Conservation (phyloP, 2,113 vertebrate species). For the Speoplatyrhinus poulsoni region DNA sequence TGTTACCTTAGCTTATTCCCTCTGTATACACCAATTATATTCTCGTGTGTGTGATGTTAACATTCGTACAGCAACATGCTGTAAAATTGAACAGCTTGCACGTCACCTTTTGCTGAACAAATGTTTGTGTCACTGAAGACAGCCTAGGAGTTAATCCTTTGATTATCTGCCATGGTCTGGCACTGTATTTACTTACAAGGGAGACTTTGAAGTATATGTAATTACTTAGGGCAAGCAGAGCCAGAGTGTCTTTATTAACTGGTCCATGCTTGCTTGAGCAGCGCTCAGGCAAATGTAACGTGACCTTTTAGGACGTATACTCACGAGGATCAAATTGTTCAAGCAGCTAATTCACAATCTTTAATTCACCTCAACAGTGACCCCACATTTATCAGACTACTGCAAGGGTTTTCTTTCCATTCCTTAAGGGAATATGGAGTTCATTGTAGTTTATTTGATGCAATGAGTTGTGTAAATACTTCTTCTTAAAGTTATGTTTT, state of each 20-base stretch:
- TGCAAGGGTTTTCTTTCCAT: constrained; percentile 24
- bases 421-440: constrained; percentile 15
- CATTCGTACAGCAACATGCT: background rate
- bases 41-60: background rate
- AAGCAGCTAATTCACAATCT: constrained; percentile 47
- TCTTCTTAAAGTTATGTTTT: background rate
- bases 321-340: constrained; percentile 43
- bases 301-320: constrained; percentile 44
- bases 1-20: too few species aligned
- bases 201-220: constrained; percentile 58
- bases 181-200: constrained; percentile 48
- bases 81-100: background rate
- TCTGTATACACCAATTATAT: background rate
- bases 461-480: background rate
- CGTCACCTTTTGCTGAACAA: background rate
- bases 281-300: constrained; percentile 55
- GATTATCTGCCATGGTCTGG: constrained; percentile 34
- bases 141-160: constrained; percentile 32
- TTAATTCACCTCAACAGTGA: constrained; percentile 22
- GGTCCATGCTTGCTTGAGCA: constrained; percentile 44
- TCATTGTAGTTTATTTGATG: background rate
- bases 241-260: constrained; percentile 58
- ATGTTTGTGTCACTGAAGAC: constrained; percentile 18
- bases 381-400: constrained; percentile 9
- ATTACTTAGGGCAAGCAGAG: constrained; percentile 52